These are phyloP conservation scores for Potamarius usumacintae DNA, from an alignment of 2,113 vertebrate genomes.

Conservation along the genomic window DNA sequence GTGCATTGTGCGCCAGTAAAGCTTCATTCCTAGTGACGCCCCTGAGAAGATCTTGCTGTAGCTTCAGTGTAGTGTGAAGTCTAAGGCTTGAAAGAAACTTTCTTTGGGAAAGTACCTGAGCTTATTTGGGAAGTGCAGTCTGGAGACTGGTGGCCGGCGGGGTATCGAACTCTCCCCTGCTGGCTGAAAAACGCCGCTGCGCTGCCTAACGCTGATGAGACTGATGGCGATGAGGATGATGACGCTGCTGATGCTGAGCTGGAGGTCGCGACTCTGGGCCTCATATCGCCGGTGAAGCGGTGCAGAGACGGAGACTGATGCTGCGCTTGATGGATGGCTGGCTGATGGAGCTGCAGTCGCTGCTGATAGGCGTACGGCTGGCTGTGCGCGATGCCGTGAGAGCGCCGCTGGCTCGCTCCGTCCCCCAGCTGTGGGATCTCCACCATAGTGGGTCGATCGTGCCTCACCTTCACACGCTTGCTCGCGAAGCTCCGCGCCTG, in stretches of 20 bases:
- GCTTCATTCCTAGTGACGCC: too few relatives aligned
- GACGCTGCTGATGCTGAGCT: slow-evolving; percentile 34
- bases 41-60: not conserved
- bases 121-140: slow-evolving; percentile 81
- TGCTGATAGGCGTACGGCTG: slow-evolving; percentile 70
- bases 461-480: slow-evolving; percentile 81
- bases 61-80: not conserved
- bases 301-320: slow-evolving; percentile 49
- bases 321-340: slow-evolving; percentile 61
- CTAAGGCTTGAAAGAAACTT: slow-evolving; percentile 11
- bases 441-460: slow-evolving; percentile 86
- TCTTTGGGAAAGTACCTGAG: slow-evolving; percentile 75
- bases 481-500: slow-evolving; percentile 84
- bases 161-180: slow-evolving; percentile 70
- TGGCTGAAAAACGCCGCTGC: slow-evolving; percentile 48
- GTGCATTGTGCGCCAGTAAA: too few relatives aligned
- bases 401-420: slow-evolving; percentile 68
- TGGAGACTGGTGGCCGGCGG: slow-evolving; percentile 65
- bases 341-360: slow-evolving; percentile 72
- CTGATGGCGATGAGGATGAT: slow-evolving; percentile 15
- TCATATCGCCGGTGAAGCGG: slow-evolving; percentile 47
- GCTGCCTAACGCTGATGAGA: slow-evolving; percentile 28
- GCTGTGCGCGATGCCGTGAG: slow-evolving; percentile 65
- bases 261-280: slow-evolving; percentile 36
- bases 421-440: slow-evolving; percentile 83